Evolutionary conservation across 1,140 invertebrate genomes (phyloP), one percentile per base, ranked within the genome.

Genomic region (Drosophila sp.): DNA sequence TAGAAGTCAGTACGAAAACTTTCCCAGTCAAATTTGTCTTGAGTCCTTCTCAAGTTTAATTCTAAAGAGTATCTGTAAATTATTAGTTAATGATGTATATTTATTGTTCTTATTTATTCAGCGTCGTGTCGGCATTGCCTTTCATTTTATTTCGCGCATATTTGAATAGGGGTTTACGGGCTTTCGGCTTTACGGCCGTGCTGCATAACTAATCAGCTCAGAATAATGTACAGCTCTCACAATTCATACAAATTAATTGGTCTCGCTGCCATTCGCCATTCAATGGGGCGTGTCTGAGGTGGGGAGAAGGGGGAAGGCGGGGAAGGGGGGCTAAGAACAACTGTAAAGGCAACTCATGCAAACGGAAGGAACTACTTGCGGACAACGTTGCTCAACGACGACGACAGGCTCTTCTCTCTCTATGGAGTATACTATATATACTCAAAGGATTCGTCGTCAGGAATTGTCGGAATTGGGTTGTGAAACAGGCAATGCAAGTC

Each of bases 241-340:
- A 87, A 82, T 87, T 86, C 81, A 86, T 87, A 82, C 74, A 76
- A 86, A 86, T 86, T 86, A 86, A 86, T 86, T 81, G 81, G 81
- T 87, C 78, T 78, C 72, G 78, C 65, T 82, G 56, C 53, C 71
- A 56, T 59, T 69, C 57, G 56, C 53, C 71, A 56, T 59, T 69
- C 57, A 73, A 73, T 73, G 71, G 54, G 64, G 57, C 71, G 66
- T 70, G 51, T 63, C 53, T 59, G 77, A 8, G 32, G 11, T 66
- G 61, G 48, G 59, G 48, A 46, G 48, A 46, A 34, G 65, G 43
- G 16, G 51, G 14, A 32, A 51, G 13, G 7, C n/a, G 4, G 45
- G 3, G 2, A 16, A 16, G 16, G 7, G 11, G 13, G 18, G 11
- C 32, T 11, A 40, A 9, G 6, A 54, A 45, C 34, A 65, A 56